These are phyloP conservation scores for Apteryx owenii DNA, from an alignment of 2,113 vertebrate species.

Conservation along the genomic window DNA sequence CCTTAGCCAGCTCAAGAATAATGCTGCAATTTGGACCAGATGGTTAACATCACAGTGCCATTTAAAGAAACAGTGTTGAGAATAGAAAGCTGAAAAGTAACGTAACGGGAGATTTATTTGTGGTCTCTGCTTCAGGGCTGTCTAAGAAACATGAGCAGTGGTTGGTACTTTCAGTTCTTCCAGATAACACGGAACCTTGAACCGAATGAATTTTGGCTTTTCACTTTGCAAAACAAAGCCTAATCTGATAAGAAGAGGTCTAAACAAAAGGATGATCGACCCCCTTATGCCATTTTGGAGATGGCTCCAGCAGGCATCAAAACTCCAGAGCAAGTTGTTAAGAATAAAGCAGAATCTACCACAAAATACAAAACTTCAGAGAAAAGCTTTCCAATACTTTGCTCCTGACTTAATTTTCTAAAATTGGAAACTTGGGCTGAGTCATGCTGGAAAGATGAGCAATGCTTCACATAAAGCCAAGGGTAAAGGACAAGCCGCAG, in stretches of 20 bases:
- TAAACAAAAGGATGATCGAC: neutral
- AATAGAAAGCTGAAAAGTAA: slow-evolving; percentile 46
- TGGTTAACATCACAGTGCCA: slow-evolving; percentile 51
- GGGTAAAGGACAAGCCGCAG: neutral
- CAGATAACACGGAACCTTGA: neutral
- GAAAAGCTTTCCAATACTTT: neutral
- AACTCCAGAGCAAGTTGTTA: neutral
- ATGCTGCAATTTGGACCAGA: slow-evolving; percentile 45
- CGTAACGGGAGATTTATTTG: slow-evolving; percentile 42
- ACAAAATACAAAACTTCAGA: neutral
- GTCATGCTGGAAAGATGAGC: neutral
- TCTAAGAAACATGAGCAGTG: slow-evolving; percentile 38
- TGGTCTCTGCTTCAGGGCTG: slow-evolving; percentile 40
- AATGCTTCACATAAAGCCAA: neutral
- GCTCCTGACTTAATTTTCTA: neutral
- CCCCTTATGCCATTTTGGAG: neutral
- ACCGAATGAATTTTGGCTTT: neutral
- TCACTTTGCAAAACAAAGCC: neutral
- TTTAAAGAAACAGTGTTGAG: slow-evolving; percentile 42
- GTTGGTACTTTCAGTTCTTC: neutral
- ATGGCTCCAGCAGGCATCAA: neutral
- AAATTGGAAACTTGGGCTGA: neutral
- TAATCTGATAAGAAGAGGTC: neutral
- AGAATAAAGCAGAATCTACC: neutral
- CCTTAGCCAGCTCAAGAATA: neutral